A percentile compares a stretch with the other conserved stretches of the same genome.
These are phyloP conservation scores for Megaustenia siamemsis DNA, from an alignment of 2,888 invertebrate species.

Conservation along the genomic window DNA sequence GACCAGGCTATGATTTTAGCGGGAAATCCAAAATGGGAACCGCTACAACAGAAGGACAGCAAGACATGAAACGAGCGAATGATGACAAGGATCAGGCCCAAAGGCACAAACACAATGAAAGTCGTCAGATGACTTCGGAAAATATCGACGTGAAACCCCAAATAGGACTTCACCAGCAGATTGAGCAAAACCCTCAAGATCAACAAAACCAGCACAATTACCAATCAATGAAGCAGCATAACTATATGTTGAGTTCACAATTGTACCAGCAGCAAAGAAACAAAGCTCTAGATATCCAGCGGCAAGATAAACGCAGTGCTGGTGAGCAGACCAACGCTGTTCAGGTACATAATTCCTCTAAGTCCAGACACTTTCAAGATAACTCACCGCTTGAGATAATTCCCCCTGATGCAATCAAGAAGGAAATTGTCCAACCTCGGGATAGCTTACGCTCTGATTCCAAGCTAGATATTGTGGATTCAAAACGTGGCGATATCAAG, in stretches of 20 bases:
- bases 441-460: conserved; percentile 21
- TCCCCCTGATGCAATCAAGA: conserved; percentile 37
- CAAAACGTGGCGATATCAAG: conserved; percentile 39
- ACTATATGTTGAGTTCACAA: conserved; percentile 35
- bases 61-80: conserved; percentile 57
- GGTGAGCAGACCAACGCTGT: conserved; percentile 55
- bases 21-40: conserved; percentile 54
- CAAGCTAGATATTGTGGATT: background rate
- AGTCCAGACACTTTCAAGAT: background rate
- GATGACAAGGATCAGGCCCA: conserved; percentile 65
- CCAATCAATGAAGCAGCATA: conserved; percentile 79
- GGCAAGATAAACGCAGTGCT: conserved; percentile 53
- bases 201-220: conserved; percentile 61
- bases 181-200: background rate
- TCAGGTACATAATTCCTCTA: background rate
- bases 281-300: conserved; percentile 62
- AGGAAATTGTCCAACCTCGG: conserved; percentile 27
- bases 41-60: conserved; percentile 51
- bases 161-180: conserved; percentile 74
- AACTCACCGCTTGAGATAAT: conserved; percentile 6
- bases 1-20: conserved; percentile 64
- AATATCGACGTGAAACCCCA: conserved; percentile 80
- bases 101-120: conserved; percentile 79
- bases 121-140: conserved; percentile 79
- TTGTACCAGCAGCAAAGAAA: conserved; percentile 78